Evolutionary conservation across 2,888 invertebrate species (phyloP).

Genomic region (Drosophila borealis): DNA sequence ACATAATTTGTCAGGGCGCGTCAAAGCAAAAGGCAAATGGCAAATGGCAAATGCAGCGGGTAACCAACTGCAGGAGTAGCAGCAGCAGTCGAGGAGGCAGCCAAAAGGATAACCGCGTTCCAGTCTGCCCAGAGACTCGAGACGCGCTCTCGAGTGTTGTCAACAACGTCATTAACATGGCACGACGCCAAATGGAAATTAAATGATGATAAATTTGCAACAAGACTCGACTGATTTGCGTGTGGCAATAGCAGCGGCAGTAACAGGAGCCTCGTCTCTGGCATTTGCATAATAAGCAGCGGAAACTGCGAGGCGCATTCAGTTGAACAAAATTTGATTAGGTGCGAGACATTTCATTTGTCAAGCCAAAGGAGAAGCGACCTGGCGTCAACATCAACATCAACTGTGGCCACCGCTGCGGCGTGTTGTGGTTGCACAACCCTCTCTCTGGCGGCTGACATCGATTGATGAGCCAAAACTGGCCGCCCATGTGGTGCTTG

Average conservation of each 20-base stretch:
- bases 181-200: conserved; percentile 78
- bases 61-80: conserved; percentile 40
- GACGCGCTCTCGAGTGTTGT: conserved; percentile 69
- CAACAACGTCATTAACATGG: conserved; percentile 80
- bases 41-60: conserved; percentile 45
- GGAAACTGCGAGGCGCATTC: conserved; percentile 69
- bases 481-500: conserved; percentile 40
- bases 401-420: conserved; percentile 45
- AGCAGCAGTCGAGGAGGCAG: conserved; percentile 35
- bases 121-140: conserved; percentile 48
- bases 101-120: conserved; percentile 68
- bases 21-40: conserved; percentile 65
- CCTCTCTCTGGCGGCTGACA: conserved; percentile 51
- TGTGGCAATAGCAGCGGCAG: conserved; percentile 32
- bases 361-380: conserved; percentile 55
- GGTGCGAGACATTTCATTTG: conserved; percentile 73
- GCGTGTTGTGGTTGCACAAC: conserved; percentile 43
- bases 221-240: conserved; percentile 60
- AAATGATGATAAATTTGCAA: conserved; percentile 80
- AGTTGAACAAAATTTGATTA: conserved; percentile 74
- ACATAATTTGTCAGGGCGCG: conserved; percentile 75
- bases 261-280: conserved; percentile 39
- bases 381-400: conserved; percentile 40
- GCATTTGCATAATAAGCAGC: conserved; percentile 72
- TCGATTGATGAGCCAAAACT: conserved; percentile 67